Conservation (phyloP, 2,888 invertebrate species). For the Seira ritae region DNA sequence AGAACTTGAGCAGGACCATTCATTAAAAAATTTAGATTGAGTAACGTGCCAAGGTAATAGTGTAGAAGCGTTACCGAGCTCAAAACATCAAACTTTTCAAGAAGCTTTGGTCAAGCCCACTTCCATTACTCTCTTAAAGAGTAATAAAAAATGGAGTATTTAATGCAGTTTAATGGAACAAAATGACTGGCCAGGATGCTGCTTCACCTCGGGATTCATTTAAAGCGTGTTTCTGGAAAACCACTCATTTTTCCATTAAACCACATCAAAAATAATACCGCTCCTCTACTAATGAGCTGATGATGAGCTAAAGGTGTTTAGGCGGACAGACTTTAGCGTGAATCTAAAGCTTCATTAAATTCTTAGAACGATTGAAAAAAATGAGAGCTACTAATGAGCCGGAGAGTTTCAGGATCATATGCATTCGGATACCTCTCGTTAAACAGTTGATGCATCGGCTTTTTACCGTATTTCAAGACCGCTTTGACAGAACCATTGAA, state of each 20-base stretch:
- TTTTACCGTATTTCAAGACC: too few relatives aligned
- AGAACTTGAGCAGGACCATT: not conserved
- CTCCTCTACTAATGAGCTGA: constrained; percentile 41
- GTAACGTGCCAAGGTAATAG: not conserved
- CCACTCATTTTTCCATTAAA: constrained; percentile 57
- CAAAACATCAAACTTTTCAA: constrained; percentile 8
- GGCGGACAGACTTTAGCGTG: not conserved
- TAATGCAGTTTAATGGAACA: constrained; percentile 16
- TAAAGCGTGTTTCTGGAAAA: constrained; percentile 18
- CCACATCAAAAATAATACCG: constrained; percentile 38
- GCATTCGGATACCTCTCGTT: too few relatives aligned
- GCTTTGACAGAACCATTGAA: too few relatives aligned
- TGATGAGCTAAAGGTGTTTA: constrained; percentile 13
- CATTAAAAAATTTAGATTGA: not conserved
- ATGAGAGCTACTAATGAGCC: too few relatives aligned
- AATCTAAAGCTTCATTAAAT: too few relatives aligned
- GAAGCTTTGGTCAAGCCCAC: constrained; percentile 32
- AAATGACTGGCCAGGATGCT: not conserved
- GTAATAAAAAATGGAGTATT: constrained; percentile 15
- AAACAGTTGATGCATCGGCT: too few relatives aligned
- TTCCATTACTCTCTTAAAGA: not conserved
- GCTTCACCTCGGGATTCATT: not conserved
- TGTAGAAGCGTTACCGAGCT: not conserved
- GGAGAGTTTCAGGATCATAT: too few relatives aligned
- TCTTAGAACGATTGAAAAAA: too few relatives aligned